phyloP scores from a whole-genome alignment of 1,140 invertebrate genomes.

The Hirudo medicinalis region DNA sequence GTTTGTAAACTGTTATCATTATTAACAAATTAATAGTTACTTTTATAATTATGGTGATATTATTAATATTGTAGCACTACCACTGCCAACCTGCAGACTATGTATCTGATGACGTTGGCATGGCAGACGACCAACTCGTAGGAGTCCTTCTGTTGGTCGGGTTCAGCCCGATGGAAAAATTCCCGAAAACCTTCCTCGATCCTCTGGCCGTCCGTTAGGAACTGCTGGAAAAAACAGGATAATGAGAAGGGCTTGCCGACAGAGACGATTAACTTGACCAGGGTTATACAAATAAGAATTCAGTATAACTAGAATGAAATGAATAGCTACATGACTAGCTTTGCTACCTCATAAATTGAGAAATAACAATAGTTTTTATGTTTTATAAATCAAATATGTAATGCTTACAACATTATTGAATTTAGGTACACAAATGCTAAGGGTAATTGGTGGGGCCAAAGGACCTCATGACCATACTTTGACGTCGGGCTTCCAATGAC shows the following conservation, averaged over 20 bases:
- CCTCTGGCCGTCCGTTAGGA: conserved; percentile 78
- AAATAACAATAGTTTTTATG: too few relatives aligned
- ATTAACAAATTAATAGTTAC: neutral
- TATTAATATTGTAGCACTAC: conserved; percentile 8
- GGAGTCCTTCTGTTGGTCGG: conserved; percentile 63
- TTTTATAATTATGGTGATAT: neutral
- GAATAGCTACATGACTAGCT: too few relatives aligned
- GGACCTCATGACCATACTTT: conserved; percentile 47
- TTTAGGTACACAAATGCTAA: neutral
- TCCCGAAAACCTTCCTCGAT: conserved; percentile 91
- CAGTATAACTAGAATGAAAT: too few relatives aligned
- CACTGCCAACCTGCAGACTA: conserved; percentile 67
- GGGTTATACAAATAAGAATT: too few relatives aligned
- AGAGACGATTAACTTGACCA: too few relatives aligned
- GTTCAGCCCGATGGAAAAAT: conserved; percentile 77
- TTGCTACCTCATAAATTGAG: too few relatives aligned
- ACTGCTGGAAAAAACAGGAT: conserved; percentile 47
- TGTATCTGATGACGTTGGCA: conserved; percentile 94
- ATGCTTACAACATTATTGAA: neutral
- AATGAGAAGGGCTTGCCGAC: too few relatives aligned
- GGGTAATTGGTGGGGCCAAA: neutral
- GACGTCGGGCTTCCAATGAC: conserved; percentile 67
- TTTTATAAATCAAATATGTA: neutral
- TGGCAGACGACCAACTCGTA: conserved; percentile 92
- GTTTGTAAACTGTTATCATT: neutral